These are phyloP conservation scores for Furnarius figulus DNA, from an alignment of 2,113 vertebrate species.

Conservation along the genomic window DNA sequence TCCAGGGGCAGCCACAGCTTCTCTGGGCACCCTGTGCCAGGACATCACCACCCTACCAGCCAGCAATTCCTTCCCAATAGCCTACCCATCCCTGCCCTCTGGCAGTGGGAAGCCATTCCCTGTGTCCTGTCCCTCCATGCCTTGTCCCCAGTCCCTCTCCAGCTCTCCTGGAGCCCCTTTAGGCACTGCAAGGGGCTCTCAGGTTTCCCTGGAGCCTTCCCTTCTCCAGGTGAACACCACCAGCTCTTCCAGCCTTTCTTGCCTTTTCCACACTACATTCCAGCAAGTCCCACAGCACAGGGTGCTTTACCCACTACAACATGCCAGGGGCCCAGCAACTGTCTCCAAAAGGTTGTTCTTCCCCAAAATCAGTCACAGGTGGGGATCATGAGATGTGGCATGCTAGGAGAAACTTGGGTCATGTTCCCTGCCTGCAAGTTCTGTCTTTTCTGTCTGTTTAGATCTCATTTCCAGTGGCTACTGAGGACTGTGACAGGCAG, in stretches of 20 bases:
- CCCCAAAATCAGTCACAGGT: not conserved
- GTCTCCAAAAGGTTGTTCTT: not conserved
- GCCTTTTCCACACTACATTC: not conserved
- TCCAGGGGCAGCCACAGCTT: not conserved
- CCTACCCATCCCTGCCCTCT: not conserved
- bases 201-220: not conserved
- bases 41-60: not conserved
- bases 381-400: not conserved
- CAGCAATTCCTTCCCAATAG: not conserved
- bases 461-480: not conserved
- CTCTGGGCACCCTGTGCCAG: not conserved
- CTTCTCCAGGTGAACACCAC: not conserved
- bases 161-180: not conserved
- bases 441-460: not conserved
- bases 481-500: not conserved
- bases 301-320: not conserved
- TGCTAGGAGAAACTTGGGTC: not conserved
- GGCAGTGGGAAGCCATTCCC: not conserved
- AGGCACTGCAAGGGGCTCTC: not conserved
- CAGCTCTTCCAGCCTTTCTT: not conserved
- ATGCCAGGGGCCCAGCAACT: not conserved
- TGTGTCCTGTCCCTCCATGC: accelerated
- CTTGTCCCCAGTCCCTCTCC: not conserved
- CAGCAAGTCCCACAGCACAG: not conserved
- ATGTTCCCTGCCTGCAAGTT: not conserved